These are phyloP conservation scores for Cheilinus undulatus DNA, from an alignment of 2,113 vertebrate species.

Conservation along the genomic window DNA sequence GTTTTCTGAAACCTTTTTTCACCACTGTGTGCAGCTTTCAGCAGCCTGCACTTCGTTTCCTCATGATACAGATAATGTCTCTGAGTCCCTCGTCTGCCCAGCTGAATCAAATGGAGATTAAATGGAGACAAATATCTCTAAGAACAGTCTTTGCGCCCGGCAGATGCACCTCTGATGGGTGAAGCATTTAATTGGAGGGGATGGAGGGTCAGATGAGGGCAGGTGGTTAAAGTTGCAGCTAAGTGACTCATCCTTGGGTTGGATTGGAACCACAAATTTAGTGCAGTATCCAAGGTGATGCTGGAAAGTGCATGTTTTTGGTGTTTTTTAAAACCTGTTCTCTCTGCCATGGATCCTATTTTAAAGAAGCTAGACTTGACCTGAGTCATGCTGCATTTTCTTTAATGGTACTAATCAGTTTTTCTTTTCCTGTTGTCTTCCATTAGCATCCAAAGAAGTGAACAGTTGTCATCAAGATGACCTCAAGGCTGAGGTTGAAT, in stretches of 20 bases:
- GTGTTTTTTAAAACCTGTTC: too few relatives aligned
- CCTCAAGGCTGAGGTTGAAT: slow-evolving; percentile 1
- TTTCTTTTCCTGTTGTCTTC: slow-evolving; percentile 37
- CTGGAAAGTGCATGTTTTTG: slow-evolving; percentile 7
- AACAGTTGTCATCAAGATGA: slow-evolving; percentile 17
- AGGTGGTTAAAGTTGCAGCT: slow-evolving; percentile 40
- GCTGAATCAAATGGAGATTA: slow-evolving; percentile 61
- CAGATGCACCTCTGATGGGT: slow-evolving; percentile 49
- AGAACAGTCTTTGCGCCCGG: slow-evolving; percentile 42
- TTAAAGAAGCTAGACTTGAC: slow-evolving; percentile 13
- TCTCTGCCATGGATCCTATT: too few relatives aligned
- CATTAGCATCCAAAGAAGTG: slow-evolving; percentile 76
- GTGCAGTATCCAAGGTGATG: slow-evolving; percentile 30
- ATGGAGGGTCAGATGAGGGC: slow-evolving; percentile 36
- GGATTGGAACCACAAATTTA: too few relatives aligned
- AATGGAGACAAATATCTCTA: slow-evolving; percentile 64
- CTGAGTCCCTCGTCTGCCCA: slow-evolving; percentile 34
- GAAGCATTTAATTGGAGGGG: slow-evolving; percentile 50
- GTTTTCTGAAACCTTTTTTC: slow-evolving; percentile 21
- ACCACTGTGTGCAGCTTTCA: neutral
- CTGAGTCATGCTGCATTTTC: neutral
- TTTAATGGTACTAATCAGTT: slow-evolving; percentile 27
- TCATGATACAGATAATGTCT: slow-evolving; percentile 31
- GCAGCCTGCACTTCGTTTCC: neutral
- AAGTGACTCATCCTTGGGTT: slow-evolving; percentile 18